Evolutionary conservation across 1,140 invertebrate species (phyloP), one percentile per base, ranked within the genome.

Genomic region (Hetaerina americana): DNA sequence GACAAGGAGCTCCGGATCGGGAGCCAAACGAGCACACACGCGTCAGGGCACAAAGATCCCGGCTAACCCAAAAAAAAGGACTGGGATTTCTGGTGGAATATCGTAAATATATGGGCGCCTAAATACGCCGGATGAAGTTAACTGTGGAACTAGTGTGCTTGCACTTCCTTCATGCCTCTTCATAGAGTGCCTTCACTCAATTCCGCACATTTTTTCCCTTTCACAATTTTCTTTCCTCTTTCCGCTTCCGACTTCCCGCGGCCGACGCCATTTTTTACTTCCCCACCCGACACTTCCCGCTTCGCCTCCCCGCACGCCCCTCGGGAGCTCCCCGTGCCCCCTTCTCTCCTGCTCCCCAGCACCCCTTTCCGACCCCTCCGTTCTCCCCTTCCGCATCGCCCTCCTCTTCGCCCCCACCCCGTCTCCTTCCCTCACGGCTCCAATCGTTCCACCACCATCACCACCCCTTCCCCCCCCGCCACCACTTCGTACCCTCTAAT

Each of bases 131-230:
- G n/a, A 57, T 12, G n/a, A 57, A 57, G n/a, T 12, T 12, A 57
- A 12, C n/a, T 57, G n/a, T 12, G n/a, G n/a, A 57, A 57, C n/a
- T n/a, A 57, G 40, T 57, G 40, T 57, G 10, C 40, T 12, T 10
- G 10, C 10, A n/a, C n/a, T 57, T 57, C 10, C n/a, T n/a, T 57
- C 10, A 12, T 57, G 40, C 40, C 10, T 57, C 40, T n/a, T 57
- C 40, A 57, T 18, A 57, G 40, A 57, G 40, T n/a, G 24, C 66
- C 24, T 26, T 26, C 24, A 68, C 26, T 68, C 66, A 26, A 27
- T 68, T 68, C 26, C 26, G 26, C 26, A n/a, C 10, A 57, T 27
- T 57, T 69, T 57, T 72, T 29, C 70, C 69, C 68, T 40, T 72
- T 49, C 26, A 70, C 40, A 57, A 66, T 31, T 71, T 70, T 66